phyloP scores from a whole-genome alignment of 2,797 vertebrate species.

The Urocyon cinereoargenteus region DNA sequence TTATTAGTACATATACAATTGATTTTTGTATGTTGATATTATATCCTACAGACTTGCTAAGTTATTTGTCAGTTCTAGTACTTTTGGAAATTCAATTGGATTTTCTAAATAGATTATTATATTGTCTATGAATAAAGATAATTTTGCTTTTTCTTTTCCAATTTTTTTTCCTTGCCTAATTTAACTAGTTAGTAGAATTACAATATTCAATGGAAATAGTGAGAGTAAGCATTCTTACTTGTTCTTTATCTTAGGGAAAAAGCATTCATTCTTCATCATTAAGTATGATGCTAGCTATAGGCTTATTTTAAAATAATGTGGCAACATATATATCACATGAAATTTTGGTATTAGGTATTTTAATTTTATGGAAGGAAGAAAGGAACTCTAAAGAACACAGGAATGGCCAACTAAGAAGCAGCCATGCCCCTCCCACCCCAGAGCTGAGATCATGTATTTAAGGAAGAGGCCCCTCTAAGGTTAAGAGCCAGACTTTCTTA shows the following conservation, averaged over 20 bases:
- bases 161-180: not conserved
- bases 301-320: not conserved
- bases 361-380: slow-evolving; percentile 21
- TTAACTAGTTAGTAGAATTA: not conserved
- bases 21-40: not conserved
- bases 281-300: not conserved
- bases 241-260: not conserved
- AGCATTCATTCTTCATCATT: not conserved
- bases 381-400: not conserved
- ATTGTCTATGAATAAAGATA: not conserved
- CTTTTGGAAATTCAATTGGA: not conserved
- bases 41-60: not conserved
- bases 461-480: not conserved
- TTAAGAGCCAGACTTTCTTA: not conserved
- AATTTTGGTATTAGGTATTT: not conserved
- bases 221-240: not conserved
- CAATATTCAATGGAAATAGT: not conserved
- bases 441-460: not conserved
- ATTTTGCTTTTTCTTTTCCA: not conserved
- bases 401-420: not conserved
- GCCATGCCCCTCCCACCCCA: too few species aligned
- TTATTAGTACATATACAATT: not conserved
- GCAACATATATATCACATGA: not conserved
- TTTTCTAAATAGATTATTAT: not conserved
- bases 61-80: not conserved